These are phyloP conservation scores for Tenrec ecaudatus DNA, from an alignment of 2,113 vertebrate species.

Conservation along the genomic window DNA sequence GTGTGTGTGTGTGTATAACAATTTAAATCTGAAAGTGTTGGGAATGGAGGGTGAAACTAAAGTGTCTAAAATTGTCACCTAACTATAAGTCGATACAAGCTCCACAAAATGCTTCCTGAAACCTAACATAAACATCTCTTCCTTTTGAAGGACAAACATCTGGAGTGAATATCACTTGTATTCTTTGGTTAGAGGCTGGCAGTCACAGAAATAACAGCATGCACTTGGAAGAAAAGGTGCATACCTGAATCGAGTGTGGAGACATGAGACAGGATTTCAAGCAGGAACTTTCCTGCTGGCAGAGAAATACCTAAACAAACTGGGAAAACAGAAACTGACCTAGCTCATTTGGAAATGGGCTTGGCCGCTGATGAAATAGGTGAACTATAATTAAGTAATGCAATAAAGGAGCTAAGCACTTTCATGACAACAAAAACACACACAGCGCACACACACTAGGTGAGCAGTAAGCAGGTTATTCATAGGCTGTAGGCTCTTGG, in stretches of 20 bases:
- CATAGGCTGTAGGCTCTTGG: slow-evolving; percentile 58
- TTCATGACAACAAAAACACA: slow-evolving; percentile 82
- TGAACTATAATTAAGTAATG: slow-evolving; percentile 80
- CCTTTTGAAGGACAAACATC: slow-evolving; percentile 15
- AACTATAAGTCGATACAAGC: slow-evolving; percentile 28
- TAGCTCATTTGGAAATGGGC: slow-evolving; percentile 80
- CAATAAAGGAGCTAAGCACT: slow-evolving; percentile 79
- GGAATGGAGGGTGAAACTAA: not conserved
- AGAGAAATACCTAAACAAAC: slow-evolving; percentile 76
- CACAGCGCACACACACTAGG: slow-evolving; percentile 55
- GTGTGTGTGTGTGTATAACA: not conserved
- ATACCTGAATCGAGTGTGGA: not conserved
- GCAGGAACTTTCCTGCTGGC: slow-evolving; percentile 71
- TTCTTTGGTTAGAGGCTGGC: not conserved
- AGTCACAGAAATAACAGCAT: not conserved
- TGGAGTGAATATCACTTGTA: not conserved
- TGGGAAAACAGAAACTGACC: slow-evolving; percentile 84
- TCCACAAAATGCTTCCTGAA: not conserved
- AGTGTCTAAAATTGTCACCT: not conserved
- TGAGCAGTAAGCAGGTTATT: slow-evolving; percentile 68
- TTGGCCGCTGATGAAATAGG: slow-evolving; percentile 78
- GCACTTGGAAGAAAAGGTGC: not conserved
- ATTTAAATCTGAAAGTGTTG: not conserved
- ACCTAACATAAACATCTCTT: slow-evolving; percentile 11
- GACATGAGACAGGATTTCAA: slow-evolving; percentile 30